A percentile compares a stretch with the other conserved stretches of the same genome.
phyloP scores from a whole-genome alignment of 2,113 vertebrate species.

The Oreochromis tanganicae region DNA sequence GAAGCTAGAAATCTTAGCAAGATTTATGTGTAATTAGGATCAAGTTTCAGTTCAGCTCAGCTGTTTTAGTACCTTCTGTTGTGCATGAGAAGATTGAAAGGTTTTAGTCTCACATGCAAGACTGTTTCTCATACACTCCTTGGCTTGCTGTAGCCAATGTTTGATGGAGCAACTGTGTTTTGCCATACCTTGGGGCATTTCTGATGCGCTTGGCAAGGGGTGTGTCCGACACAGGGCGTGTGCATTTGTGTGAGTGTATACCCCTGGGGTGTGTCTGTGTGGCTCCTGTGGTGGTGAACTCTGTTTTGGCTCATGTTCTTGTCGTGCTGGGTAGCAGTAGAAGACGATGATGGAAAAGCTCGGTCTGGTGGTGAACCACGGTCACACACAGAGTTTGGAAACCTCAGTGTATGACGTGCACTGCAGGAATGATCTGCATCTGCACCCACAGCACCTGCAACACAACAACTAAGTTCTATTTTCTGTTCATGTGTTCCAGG shows the following conservation, averaged over 20 bases:
- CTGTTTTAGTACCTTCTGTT: neutral
- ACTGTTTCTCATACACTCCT: neutral
- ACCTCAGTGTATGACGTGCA: conserved; percentile 23
- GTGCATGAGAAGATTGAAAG: neutral
- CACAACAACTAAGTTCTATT: neutral
- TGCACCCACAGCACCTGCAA: conserved; percentile 39
- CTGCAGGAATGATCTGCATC: conserved; percentile 46
- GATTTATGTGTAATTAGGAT: neutral
- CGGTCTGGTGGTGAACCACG: conserved; percentile 6
- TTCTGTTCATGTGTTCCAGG: neutral
- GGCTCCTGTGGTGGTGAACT: conserved; percentile 27
- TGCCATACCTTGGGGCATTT: conserved; percentile 23
- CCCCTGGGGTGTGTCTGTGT: conserved; percentile 32
- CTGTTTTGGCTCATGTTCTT: neutral
- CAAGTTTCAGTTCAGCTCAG: neutral
- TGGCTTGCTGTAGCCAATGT: neutral
- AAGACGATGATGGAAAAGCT: neutral
- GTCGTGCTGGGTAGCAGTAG: neutral
- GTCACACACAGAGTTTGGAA: conserved; percentile 7
- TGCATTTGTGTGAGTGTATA: conserved; percentile 8
- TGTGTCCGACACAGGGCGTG: conserved; percentile 3
- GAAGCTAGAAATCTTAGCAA: neutral
- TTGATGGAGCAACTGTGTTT: neutral
- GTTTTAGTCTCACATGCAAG: neutral
- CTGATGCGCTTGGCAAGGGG: conserved; percentile 18